These are phyloP conservation scores for Nothocercus nigrocapillus DNA, from an alignment of 2,113 vertebrate genomes.

Conservation along the genomic window DNA sequence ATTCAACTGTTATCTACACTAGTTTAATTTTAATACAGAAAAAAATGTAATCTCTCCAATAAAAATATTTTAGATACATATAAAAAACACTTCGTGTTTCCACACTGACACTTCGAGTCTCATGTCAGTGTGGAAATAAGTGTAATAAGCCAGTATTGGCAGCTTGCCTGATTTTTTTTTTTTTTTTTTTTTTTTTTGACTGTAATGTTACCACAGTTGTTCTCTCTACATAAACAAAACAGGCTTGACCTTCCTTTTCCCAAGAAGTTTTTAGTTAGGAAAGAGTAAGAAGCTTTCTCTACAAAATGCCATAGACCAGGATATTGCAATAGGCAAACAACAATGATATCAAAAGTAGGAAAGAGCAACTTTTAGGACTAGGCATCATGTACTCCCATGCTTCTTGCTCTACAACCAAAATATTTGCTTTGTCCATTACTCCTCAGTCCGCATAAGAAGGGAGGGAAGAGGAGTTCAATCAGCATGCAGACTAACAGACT, in stretches of 20 bases:
- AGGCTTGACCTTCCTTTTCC: background rate
- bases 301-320: background rate
- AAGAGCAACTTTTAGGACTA: background rate
- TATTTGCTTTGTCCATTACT: background rate
- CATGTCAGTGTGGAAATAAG: background rate
- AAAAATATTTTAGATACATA: background rate
- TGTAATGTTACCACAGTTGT: background rate
- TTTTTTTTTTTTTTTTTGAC: conserved; percentile 23
- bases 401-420: background rate
- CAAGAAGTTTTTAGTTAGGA: background rate
- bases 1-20: background rate
- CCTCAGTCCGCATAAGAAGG: background rate
- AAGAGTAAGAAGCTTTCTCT: background rate
- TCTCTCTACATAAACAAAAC: background rate
- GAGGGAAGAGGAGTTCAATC: background rate
- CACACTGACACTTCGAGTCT: too few relatives aligned
- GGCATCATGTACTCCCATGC: background rate
- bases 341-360: background rate
- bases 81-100: too few relatives aligned
- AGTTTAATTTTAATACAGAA: background rate
- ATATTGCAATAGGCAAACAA: background rate
- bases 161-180: background rate
- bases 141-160: background rate
- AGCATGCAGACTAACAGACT: background rate
- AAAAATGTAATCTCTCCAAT: background rate